Evolutionary conservation across 64 coral and sea anemone species (phyloP).

Genomic region (Stylophora pistillata): DNA sequence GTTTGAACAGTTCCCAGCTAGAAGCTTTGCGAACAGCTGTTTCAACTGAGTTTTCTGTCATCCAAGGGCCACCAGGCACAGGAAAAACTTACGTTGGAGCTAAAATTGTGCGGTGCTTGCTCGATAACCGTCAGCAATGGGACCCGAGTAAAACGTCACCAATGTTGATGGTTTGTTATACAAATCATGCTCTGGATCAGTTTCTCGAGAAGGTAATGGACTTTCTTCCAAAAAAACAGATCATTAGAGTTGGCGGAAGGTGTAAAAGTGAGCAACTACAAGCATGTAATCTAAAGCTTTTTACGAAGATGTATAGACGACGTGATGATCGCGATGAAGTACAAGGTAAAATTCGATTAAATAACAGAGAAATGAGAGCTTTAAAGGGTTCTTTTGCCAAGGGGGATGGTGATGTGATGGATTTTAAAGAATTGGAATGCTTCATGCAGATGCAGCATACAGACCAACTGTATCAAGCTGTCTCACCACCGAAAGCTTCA

Average conservation of each 20-base stretch:
- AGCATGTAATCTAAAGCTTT: slow-evolving; percentile 31
- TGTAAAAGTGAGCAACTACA: slow-evolving; percentile 58
- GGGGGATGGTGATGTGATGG: not conserved
- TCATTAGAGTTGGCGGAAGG: slow-evolving; percentile 55
- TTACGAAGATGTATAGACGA: not conserved
- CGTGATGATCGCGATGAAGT: too few species aligned
- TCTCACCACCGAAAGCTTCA: not conserved
- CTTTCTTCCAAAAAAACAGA: too few species aligned
- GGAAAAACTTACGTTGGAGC: slow-evolving; percentile 89
- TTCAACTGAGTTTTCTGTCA: slow-evolving; percentile 85
- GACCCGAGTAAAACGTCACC: not conserved
- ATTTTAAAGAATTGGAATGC: not conserved
- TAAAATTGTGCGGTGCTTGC: slow-evolving; percentile 66
- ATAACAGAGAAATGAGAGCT: not conserved
- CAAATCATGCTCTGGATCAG: too few species aligned
- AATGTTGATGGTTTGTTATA: not conserved
- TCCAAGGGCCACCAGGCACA: slow-evolving; percentile 92
- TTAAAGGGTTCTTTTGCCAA: not conserved
- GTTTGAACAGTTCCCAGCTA: slow-evolving; percentile 71
- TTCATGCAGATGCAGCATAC: not conserved
- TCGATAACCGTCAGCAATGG: slow-evolving; percentile 55
- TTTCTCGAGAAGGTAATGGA: too few species aligned
- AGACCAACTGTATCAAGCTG: not conserved
- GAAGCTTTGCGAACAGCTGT: slow-evolving; percentile 78
- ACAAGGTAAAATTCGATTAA: too few species aligned